These are phyloP conservation scores for Steinernema scapterisci DNA, from an alignment of 2,888 invertebrate genomes.

Conservation along the genomic window DNA sequence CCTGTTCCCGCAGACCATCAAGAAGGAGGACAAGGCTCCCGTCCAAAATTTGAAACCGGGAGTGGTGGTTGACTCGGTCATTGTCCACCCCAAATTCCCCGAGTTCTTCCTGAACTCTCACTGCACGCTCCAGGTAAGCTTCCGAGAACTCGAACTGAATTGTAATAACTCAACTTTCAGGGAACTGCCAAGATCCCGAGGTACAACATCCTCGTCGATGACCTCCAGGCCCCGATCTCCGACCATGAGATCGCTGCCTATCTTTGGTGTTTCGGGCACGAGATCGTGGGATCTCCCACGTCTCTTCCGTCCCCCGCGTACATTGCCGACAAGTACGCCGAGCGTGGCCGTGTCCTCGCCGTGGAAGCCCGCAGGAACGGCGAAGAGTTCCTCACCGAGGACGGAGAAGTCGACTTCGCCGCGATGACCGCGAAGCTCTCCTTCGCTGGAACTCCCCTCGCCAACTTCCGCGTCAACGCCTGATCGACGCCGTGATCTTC, in stretches of 20 bases:
- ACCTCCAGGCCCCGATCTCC: constrained; percentile 48
- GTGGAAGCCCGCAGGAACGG: background rate
- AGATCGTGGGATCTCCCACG: constrained; percentile 50
- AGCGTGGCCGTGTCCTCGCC: constrained; percentile 26
- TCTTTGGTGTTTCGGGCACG: constrained; percentile 50
- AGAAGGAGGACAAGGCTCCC: constrained; percentile 36
- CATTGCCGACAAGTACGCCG: constrained; percentile 25
- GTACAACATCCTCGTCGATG: constrained; percentile 60
- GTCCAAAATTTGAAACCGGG: constrained; percentile 56
- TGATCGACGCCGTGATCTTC: background rate
- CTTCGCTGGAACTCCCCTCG: constrained; percentile 13
- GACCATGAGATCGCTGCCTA: constrained; percentile 53
- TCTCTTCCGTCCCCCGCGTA: constrained; percentile 54
- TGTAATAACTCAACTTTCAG: constrained; percentile 41
- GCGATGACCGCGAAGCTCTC: constrained; percentile 9
- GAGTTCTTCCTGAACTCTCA: constrained; percentile 63
- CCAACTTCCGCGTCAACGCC: constrained; percentile 28
- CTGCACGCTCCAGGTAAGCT: constrained; percentile 54
- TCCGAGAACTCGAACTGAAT: background rate
- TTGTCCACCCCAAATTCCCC: constrained; percentile 51
- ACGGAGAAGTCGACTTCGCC: constrained; percentile 4
- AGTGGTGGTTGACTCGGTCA: constrained; percentile 48
- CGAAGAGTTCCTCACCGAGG: background rate
- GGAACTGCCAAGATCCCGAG: constrained; percentile 61
- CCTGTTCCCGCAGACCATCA: constrained; percentile 10